phyloP scores from a whole-genome alignment of 2,888 invertebrate genomes.

The Palloptera scutellata region DNA sequence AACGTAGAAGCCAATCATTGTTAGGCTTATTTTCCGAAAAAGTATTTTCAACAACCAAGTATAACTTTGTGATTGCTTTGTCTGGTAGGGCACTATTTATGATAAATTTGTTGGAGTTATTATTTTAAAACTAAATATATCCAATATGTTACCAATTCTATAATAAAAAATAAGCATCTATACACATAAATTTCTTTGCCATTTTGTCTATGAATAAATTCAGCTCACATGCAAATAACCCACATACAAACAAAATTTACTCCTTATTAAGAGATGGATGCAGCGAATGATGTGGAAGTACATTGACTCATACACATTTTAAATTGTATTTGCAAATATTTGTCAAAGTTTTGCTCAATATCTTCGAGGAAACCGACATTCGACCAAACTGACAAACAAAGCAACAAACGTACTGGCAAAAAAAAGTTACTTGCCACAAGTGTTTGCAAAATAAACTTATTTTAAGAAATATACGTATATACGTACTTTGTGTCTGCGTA shows the following conservation, averaged over 20 bases:
- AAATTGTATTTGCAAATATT: slow-evolving; percentile 48
- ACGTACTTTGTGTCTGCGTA: background rate
- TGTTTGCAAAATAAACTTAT: slow-evolving; percentile 58
- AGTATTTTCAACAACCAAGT: too few relatives aligned
- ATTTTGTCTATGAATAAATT: too few relatives aligned
- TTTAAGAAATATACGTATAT: slow-evolving; percentile 41
- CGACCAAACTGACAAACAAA: slow-evolving; percentile 48
- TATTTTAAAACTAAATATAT: background rate
- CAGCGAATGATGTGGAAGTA: background rate
- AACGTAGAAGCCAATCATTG: too few relatives aligned
- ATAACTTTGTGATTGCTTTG: too few relatives aligned
- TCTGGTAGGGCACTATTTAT: too few relatives aligned
- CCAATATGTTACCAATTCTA: background rate
- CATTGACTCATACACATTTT: background rate
- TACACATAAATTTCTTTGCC: too few relatives aligned
- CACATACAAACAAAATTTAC: background rate
- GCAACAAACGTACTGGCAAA: slow-evolving; percentile 39
- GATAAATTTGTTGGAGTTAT: background rate
- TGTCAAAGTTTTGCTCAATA: slow-evolving; percentile 47
- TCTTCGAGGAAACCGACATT: slow-evolving; percentile 43
- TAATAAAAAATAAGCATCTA: background rate
- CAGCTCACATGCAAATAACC: too few relatives aligned
- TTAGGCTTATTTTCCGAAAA: too few relatives aligned
- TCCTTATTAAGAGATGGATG: background rate
- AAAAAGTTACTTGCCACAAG: slow-evolving; percentile 51